phyloP scores from a whole-genome alignment of 2,113 vertebrate species.

The Heterocephalus glaber region DNA sequence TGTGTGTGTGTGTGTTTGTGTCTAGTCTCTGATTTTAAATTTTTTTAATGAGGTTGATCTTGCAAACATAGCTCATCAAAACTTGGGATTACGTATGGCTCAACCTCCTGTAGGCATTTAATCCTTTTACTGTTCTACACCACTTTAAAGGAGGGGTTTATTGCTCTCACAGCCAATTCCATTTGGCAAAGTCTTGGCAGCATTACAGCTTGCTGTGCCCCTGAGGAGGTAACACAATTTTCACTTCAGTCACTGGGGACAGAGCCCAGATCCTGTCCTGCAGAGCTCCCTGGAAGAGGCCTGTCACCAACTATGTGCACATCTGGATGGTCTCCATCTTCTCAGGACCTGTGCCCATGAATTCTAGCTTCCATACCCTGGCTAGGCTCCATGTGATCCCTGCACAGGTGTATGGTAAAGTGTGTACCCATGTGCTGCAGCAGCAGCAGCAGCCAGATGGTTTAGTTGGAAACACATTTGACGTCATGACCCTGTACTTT shows the following conservation, averaged over 20 bases:
- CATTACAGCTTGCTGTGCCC: not conserved
- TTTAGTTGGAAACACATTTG: not conserved
- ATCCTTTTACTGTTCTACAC: not conserved
- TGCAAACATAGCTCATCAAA: not conserved
- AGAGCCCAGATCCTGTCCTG: slow-evolving; percentile 5
- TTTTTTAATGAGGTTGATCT: slow-evolving; percentile 30
- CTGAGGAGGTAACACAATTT: slow-evolving; percentile 39
- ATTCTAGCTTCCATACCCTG: not conserved
- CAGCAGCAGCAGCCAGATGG: not conserved
- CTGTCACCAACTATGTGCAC: not conserved
- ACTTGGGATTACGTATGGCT: not conserved
- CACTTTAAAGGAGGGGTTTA: not conserved
- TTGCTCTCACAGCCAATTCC: not conserved
- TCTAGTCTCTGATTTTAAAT: not conserved
- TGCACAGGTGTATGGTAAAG: not conserved
- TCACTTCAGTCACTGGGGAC: slow-evolving; percentile 20
- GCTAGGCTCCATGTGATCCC: not conserved
- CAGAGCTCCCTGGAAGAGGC: not conserved
- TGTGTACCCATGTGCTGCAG: not conserved
- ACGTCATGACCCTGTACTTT: not conserved
- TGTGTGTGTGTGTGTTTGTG: not conserved
- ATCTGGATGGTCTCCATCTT: not conserved
- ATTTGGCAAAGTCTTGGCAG: slow-evolving; percentile 45
- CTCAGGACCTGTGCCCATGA: not conserved
- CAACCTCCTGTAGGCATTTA: not conserved